These are phyloP conservation scores for Parauchenoglanis punctatus DNA, from an alignment of 2,797 vertebrate species.

Conservation along the genomic window DNA sequence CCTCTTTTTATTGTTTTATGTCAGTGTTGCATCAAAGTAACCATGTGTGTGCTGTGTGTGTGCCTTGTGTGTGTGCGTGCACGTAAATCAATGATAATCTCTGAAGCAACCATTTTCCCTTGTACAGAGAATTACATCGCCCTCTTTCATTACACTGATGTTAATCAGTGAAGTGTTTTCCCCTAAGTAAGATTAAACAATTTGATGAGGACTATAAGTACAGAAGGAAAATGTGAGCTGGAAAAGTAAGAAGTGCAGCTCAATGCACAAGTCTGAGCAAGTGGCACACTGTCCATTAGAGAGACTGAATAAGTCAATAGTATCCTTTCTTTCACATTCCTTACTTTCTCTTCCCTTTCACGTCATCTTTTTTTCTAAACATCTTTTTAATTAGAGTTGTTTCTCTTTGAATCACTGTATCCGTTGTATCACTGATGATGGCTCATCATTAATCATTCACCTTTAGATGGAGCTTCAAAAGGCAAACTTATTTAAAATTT, in stretches of 20 bases:
- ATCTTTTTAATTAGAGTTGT: constrained; percentile 68
- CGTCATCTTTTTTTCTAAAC: constrained; percentile 31
- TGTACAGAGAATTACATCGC: constrained; percentile 6
- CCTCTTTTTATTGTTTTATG: neutral
- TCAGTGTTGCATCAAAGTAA: neutral
- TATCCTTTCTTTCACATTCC: constrained; percentile 56
- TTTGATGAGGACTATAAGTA: constrained; percentile 62
- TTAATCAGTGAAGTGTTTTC: constrained; percentile 44
- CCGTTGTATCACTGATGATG: constrained; percentile 43
- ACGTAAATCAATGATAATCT: neutral
- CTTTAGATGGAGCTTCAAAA: constrained; percentile 64
- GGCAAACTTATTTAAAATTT: constrained; percentile 17
- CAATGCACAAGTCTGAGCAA: neutral
- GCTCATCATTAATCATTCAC: constrained; percentile 68
- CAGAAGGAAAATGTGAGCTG: constrained; percentile 51
- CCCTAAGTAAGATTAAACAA: constrained; percentile 59
- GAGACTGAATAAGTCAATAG: constrained; percentile 54
- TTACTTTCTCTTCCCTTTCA: neutral
- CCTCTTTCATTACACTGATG: constrained; percentile 1
- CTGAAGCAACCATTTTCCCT: constrained; percentile 14
- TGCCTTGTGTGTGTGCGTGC: neutral
- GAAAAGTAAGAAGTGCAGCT: constrained; percentile 51
- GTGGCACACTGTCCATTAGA: constrained; percentile 69
- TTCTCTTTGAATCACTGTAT: constrained; percentile 50
- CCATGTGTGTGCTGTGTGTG: neutral